Evolutionary conservation across 1,140 invertebrate species (phyloP), one percentile per base, ranked within the genome.

Genomic region (Orchestia grillus): DNA sequence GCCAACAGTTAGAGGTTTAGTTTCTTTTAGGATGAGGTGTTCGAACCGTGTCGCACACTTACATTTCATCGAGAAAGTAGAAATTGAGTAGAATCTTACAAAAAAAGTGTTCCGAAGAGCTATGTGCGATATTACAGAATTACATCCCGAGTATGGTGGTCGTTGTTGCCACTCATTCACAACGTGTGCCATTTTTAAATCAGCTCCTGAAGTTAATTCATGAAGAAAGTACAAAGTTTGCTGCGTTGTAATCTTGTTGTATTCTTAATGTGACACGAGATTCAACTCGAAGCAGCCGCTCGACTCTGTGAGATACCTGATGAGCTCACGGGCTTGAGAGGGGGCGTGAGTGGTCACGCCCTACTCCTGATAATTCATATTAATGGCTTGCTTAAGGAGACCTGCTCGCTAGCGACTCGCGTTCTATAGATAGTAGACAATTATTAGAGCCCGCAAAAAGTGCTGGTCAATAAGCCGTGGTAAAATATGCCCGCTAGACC

Each of bases 391-490:
- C 43, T 44, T 94, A 94, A 94, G 92, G 40, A 45, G 92, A 45
- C 43, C 11, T 47, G 92, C 92, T 94, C 44, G 92, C 92, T 94
- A 44, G 92, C 43, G 44, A 94, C 92, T 45, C 92, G 43, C 92
- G 41, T 90, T 42, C 92, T 94, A 94, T 94, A 94, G 92, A 94
- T 94, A 45, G 92, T n/a, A 44, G 92, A 94, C 92, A 94, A 94
- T 94, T 94, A 94, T 94, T 94, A 94, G 92, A 4, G 41, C 44
- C 44, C 40, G 40, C 92, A 94, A 94, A 94, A 94, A 94, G 43
- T 47, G 92, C 92, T 94, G 92, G 92, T 94, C 92, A 94, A 94
- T 94, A 45, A 94, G 92, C 92, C 92, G 44, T 94, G 92, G 41
- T 43, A 92, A 92, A 92, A 92, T 92, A 92, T 44, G 23, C 43